Evolutionary conservation across 1,140 invertebrate genomes (phyloP).

Genomic region (Drosophila ananassae): DNA sequence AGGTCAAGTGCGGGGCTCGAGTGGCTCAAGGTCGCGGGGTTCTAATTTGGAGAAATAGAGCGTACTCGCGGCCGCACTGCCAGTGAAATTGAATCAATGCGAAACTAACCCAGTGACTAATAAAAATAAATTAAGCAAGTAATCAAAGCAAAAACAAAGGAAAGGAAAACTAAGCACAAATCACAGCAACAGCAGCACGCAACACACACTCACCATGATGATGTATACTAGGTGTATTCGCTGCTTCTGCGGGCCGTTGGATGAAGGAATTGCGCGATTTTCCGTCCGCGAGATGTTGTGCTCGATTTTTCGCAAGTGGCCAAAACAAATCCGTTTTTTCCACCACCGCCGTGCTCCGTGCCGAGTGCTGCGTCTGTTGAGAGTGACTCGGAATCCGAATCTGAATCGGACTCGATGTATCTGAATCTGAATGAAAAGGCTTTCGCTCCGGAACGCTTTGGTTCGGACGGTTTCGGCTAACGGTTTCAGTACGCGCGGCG

Average conservation of each 20-base stretch:
- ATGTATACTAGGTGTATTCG: constrained; percentile 71
- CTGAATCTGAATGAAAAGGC: constrained; percentile 51
- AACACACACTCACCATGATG: constrained; percentile 67
- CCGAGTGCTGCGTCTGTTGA: constrained; percentile 61
- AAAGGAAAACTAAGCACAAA: constrained; percentile 10
- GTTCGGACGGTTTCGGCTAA: constrained; percentile 50
- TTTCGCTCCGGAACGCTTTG: constrained; percentile 44
- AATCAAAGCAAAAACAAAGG: constrained; percentile 14
- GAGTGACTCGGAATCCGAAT: constrained; percentile 42
- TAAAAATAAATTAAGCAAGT: constrained; percentile 56
- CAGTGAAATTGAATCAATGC: constrained; percentile 32
- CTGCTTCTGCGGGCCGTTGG: constrained; percentile 46
- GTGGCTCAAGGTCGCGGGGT: constrained; percentile 45
- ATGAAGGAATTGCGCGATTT: constrained; percentile 60
- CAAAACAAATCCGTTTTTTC: constrained; percentile 36
- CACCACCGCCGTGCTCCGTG: constrained; percentile 63
- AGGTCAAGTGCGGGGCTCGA: constrained; percentile 49
- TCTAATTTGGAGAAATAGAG: constrained; percentile 3
- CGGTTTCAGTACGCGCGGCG: constrained; percentile 67
- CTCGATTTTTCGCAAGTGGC: constrained; percentile 21
- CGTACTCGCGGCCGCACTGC: background rate
- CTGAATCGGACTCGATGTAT: background rate
- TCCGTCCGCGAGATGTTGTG: constrained; percentile 20
- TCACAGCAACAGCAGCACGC: background rate
- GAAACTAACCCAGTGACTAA: constrained; percentile 33